phyloP scores from a whole-genome alignment of 2,113 vertebrate genomes.

The Kryptolebias marmoratus region DNA sequence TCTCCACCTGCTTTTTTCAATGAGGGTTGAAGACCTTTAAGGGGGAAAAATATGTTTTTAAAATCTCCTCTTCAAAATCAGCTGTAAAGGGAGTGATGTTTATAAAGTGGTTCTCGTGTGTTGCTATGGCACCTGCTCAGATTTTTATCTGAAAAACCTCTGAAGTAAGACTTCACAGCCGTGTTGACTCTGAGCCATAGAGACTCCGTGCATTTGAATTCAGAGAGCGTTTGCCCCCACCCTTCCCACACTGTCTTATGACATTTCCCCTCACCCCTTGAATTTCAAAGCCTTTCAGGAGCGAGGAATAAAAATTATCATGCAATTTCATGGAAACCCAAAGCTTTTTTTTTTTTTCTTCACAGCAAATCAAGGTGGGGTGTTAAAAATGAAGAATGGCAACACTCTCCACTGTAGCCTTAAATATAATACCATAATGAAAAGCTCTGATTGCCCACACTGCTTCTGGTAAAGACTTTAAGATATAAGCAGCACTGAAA shows the following conservation, averaged over 20 bases:
- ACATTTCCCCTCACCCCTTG: slow-evolving; percentile 54
- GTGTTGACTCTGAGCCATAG: slow-evolving; percentile 44
- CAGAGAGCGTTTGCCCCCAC: slow-evolving; percentile 20
- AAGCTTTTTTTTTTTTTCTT: slow-evolving; percentile 61
- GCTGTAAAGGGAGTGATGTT: slow-evolving; percentile 49
- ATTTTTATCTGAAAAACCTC: slow-evolving; percentile 44
- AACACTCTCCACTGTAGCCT: slow-evolving; percentile 49
- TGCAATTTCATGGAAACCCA: slow-evolving; percentile 70
- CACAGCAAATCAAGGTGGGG: slow-evolving; percentile 59
- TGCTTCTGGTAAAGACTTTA: slow-evolving; percentile 41
- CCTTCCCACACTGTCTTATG: slow-evolving; percentile 39
- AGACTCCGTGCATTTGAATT: slow-evolving; percentile 39
- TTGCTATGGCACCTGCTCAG: slow-evolving; percentile 41
- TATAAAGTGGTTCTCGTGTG: slow-evolving; percentile 51
- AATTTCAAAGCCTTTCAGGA: slow-evolving; percentile 70
- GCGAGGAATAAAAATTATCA: slow-evolving; percentile 48
- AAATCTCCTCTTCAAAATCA: slow-evolving; percentile 39
- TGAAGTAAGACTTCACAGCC: slow-evolving; percentile 44
- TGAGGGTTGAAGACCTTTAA: slow-evolving; percentile 45
- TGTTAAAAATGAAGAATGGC: slow-evolving; percentile 51
- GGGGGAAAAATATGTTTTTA: background rate
- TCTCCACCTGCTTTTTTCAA: slow-evolving; percentile 39
- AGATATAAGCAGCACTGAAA: slow-evolving; percentile 56
- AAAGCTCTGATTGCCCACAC: slow-evolving; percentile 65
- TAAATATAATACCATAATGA: slow-evolving; percentile 71